Conservation (phyloP, 2,888 invertebrate species). For the Ischnus inquisitorius region DNA sequence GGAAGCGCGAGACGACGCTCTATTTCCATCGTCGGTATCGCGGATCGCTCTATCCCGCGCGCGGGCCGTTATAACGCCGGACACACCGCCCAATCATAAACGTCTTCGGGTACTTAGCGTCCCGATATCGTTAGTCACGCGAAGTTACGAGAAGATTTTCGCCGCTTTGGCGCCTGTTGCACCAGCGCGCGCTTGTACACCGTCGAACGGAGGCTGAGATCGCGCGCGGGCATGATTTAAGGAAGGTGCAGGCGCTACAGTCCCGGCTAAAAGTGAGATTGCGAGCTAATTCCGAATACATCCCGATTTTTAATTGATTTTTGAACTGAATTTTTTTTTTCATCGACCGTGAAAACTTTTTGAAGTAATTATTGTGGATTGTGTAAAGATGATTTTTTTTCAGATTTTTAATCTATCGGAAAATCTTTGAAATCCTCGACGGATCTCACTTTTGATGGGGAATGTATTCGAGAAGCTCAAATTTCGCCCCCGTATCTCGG, state of each 20-base stretch:
- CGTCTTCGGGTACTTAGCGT: constrained; percentile 72
- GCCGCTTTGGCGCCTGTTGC: constrained; percentile 58
- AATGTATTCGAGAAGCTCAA: constrained; percentile 5
- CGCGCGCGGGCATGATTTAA: constrained; percentile 67
- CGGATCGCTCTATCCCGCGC: constrained; percentile 50
- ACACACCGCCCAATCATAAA: constrained; percentile 70
- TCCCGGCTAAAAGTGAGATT: too few relatives aligned
- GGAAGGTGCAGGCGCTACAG: too few relatives aligned
- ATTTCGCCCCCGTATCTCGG: neutral
- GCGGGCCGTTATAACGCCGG: constrained; percentile 49
- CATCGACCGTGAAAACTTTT: too few relatives aligned
- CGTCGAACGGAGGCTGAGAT: constrained; percentile 72
- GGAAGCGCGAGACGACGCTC: constrained; percentile 27
- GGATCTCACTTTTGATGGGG: too few relatives aligned
- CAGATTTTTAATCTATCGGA: too few relatives aligned
- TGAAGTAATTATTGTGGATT: too few relatives aligned
- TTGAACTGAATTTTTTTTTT: too few relatives aligned
- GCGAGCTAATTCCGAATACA: too few relatives aligned
- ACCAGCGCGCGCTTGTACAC: constrained; percentile 61
- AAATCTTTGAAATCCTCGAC: too few relatives aligned
- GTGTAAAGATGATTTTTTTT: too few relatives aligned
- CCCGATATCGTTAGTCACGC: constrained; percentile 77
- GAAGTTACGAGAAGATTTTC: constrained; percentile 71
- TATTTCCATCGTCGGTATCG: constrained; percentile 68
- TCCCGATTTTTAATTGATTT: too few relatives aligned